Base-by-base conservation (phyloP, 2,888 invertebrate species). In the Macrosoma leucophasiata region DNA sequence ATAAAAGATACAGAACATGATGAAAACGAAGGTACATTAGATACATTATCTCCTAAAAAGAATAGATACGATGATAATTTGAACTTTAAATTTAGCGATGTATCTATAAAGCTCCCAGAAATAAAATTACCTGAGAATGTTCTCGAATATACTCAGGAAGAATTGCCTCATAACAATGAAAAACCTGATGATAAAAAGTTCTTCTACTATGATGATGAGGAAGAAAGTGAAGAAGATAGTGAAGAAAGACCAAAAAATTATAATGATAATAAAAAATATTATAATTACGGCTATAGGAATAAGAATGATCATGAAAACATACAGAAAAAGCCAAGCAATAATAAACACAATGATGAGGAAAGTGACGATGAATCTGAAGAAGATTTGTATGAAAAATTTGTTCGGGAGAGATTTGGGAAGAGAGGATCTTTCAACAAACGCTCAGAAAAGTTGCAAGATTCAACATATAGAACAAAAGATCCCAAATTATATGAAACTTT, bases 91-190 rank as follows among this genome's bases (percentile, higher is more conserved):
- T 81, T 84, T 39, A 73, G 70, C 33, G 76, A 84, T 37, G 48
- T 78, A 13, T 43, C 60, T n/a, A 67, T 85, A 34, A 72, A 73
- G 48, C 52, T 85, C 41, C 84, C 84, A 3, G 84, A 82, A 55
- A 84, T 84, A 39, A 75, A 75, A 52, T 50, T 85, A 38, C 84
- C 84, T 1, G 73, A 84, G n/a, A 76, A 78, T 39, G 65, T 84
- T 49, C 65, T 85, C 53, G 52, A 65, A 21, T 77, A 70, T 39
- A 48, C 66, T 2, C 59, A 63, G 46, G 62, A 70, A 36, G 54
- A 56, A 30, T 58, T 64, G 7, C 43, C 53, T 36, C 46, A 50
- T 37, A 48, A 55, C 13, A 54, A 58, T 19, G 52, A 58, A 10
- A 30, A 46, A 17, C 33, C 51, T 24, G 35, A 45, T 25, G 59